Evolutionary conservation across 1,140 invertebrate genomes (phyloP).

Genomic region (Drosophila pachea): DNA sequence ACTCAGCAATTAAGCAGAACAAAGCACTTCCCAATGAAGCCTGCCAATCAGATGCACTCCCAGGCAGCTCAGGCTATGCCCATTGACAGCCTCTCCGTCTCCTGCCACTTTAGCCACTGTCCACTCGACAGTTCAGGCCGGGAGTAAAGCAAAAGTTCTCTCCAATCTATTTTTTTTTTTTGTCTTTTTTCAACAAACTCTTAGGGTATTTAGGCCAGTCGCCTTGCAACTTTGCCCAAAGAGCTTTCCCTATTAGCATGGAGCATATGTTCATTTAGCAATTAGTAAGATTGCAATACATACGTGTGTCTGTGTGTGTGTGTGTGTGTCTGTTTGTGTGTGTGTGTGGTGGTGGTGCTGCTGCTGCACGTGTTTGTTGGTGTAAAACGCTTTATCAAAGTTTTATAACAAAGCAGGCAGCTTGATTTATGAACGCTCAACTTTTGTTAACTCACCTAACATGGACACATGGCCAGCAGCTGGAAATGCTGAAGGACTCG

Average conservation of each 20-base stretch:
- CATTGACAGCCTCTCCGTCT: too few species aligned
- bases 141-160: too few species aligned
- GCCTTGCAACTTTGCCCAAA: constrained; percentile 17
- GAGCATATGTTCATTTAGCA: constrained; percentile 63
- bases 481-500: too few species aligned
- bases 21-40: too few species aligned
- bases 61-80: too few species aligned
- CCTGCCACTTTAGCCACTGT: too few species aligned
- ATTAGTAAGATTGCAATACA: constrained; percentile 72
- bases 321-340: constrained; percentile 5
- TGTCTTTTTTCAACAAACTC: neutral
- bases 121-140: too few species aligned
- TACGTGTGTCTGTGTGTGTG: constrained; percentile 36
- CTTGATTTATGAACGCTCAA: constrained; percentile 74
- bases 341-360: constrained; percentile 23
- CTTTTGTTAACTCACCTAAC: constrained; percentile 73
- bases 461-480: neutral
- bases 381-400: constrained; percentile 76
- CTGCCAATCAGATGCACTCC: too few species aligned
- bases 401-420: constrained; percentile 72
- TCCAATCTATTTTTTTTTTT: too few species aligned
- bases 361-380: constrained; percentile 17
- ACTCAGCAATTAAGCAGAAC: too few species aligned
- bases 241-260: constrained; percentile 46
- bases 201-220: constrained; percentile 8